Base-by-base conservation (phyloP, 2,888 invertebrate genomes). In the Spialia ferax region DNA sequence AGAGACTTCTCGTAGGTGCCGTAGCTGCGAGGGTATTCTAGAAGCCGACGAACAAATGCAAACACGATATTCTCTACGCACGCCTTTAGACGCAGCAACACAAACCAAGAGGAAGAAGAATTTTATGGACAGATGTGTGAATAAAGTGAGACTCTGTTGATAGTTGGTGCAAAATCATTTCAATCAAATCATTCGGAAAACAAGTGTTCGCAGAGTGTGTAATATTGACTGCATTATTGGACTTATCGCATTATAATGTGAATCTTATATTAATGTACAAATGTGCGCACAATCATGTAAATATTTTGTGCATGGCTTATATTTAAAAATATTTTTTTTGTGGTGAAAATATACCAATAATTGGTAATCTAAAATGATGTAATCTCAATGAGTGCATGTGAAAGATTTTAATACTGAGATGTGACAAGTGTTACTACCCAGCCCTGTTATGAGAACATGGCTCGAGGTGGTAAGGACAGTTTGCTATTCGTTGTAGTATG, bases 41-140 rank as follows among this genome's bases (percentile, higher is more conserved):
- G 95, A 95, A 74, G 93, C 87, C 68, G 89, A 91, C 70, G 89
- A 91, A 76, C 91, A 94, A 74, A 87, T 88, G 79, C 94, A 94
- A 77, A 94, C 95, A 69, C 88, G 94, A 71, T 86, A 94, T 69
- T 94, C 95, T 72, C 82, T 96, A 78, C 94, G 94, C 78, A 85
- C 95, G 80, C 94, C 94, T 76, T 87, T 94, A 80, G 94, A 95
- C 76, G 94, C 94, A 76, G 84, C 92, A 74, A 94, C 93, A 63
- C 95, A 95, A 79, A 95, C 94, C 8, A 96, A 96, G 85, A 94
- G 95, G 80, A 96, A 96, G 87, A 96, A 96, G 84, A 97, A 97
- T 88, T 97, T 97, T 86, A 96, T 97, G 95, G 97, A 97, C 94
- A 95, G 96, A 86, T 97, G 97, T 89, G 96, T 97, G 77, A 97